Evolutionary conservation across 1,140 invertebrate species (phyloP).

Genomic region (Drosophila guanche): DNA sequence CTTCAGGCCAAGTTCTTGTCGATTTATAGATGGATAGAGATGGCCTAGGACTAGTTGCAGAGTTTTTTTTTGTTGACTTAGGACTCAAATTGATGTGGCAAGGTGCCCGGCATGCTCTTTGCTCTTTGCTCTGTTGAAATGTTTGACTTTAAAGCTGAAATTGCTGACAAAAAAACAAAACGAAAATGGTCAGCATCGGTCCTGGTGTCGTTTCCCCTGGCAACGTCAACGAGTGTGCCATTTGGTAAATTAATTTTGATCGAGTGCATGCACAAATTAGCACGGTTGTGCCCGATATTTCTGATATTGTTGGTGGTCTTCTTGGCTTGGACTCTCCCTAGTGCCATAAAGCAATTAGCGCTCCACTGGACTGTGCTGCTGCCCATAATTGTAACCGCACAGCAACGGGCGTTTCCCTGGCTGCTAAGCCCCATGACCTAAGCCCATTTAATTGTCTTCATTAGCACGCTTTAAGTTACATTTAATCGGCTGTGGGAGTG

Average conservation of each 20-base stretch:
- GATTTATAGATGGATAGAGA: slow-evolving; percentile 15
- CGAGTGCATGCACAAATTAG: slow-evolving; percentile 58
- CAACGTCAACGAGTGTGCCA: slow-evolving; percentile 23
- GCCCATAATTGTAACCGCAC: not conserved
- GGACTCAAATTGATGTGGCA: not conserved
- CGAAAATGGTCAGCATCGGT: too few relatives aligned
- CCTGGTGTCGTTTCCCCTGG: slow-evolving; percentile 25
- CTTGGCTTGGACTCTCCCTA: too few relatives aligned
- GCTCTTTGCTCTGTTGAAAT: too few relatives aligned
- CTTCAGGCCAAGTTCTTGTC: slow-evolving; percentile 26
- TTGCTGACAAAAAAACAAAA: too few relatives aligned
- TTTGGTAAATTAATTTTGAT: slow-evolving; percentile 69
- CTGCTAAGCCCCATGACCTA: slow-evolving; percentile 27
- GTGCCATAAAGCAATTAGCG: slow-evolving; percentile 2
- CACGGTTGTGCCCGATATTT: not conserved
- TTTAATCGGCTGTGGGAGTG: slow-evolving; percentile 16
- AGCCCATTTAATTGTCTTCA: slow-evolving; percentile 64
- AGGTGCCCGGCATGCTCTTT: too few relatives aligned
- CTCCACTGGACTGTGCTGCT: not conserved
- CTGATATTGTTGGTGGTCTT: too few relatives aligned
- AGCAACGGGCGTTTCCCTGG: slow-evolving; percentile 19
- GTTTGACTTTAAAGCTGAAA: slow-evolving; percentile 3
- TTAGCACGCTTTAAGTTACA: slow-evolving; percentile 48
- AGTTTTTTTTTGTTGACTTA: slow-evolving; percentile 55
- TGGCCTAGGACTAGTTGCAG: not conserved